Base-by-base conservation (phyloP, 2,797 vertebrate species). In the Mionectes olivaceus region DNA sequence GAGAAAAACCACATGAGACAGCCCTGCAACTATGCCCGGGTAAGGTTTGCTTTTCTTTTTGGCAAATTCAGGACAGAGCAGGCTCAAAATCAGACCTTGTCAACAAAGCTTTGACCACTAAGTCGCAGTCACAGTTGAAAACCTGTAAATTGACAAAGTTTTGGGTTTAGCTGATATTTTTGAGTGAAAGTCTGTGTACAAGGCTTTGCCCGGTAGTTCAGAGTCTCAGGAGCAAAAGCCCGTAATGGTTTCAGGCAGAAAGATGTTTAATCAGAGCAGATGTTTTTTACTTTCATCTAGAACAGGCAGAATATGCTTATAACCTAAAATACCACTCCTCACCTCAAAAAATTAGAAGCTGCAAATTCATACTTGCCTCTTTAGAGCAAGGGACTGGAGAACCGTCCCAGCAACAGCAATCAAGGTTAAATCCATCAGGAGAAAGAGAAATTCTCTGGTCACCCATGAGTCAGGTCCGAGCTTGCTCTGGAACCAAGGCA, bases 221-320 rank as follows among this genome's bases (percentile, higher is more conserved):
- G 52, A 52, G 65, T 11, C 47, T 52, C 33, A 18, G 33, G 35
- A 79, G 4, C 5, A 5, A 75, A 83, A 80, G 60, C 24, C 32
- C 2, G 0, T 19, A 57, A 68, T 0, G 0, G 15, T 53, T 60
- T 60, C 69, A 77, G 27, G 28, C 6, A 14, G 33, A 82, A 55
- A n/a, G 32, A 59, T 46, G 41, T 47, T 86, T 65, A 69, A 65
- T 47, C 59, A 65, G 50, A 93, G 53, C 57, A 93, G 70, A 44
- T 44, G 32, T 44, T 69, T 59, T 15, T 0, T 1, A 24, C 50
- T 63, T 89, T 33, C 70, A 59, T 21, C 41, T 24, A 61, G 35
- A 89, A 65, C 14, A 92, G 59, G 55, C 32, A 90, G 63, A 81
- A 55, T 4, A 30, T 2, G 52, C 19, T 61, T 11, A 25, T 23